A percentile compares a stretch with the other conserved stretches of the same genome.
Conservation (phyloP, 1,140 invertebrate genomes). For the Drosophila biarmipes region DNA sequence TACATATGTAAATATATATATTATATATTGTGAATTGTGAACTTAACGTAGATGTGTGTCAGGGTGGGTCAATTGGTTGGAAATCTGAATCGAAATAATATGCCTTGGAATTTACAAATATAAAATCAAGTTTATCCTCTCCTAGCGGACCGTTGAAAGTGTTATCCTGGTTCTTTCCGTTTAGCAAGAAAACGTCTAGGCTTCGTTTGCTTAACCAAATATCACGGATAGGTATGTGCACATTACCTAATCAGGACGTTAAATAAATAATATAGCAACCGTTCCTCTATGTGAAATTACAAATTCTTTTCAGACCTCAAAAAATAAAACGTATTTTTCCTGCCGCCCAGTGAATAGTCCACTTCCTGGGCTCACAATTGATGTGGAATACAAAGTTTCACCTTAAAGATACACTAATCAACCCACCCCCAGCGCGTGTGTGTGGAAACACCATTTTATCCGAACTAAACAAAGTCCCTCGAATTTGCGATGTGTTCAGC, state of each 20-base stretch:
- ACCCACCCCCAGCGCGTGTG: slow-evolving; percentile 11
- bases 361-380: slow-evolving; percentile 1
- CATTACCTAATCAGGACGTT: slow-evolving; percentile 1
- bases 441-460: not conserved
- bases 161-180: slow-evolving; percentile 7
- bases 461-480: not conserved
- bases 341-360: not conserved
- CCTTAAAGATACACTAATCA: not conserved
- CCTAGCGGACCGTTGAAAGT: not conserved
- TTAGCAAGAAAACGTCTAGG: slow-evolving; percentile 16
- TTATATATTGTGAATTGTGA: slow-evolving; percentile 23
- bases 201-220: slow-evolving; percentile 8
- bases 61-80: slow-evolving; percentile 23
- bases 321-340: not conserved
- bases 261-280: slow-evolving; percentile 4
- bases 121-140: slow-evolving; percentile 1
- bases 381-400: not conserved
- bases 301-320: not conserved
- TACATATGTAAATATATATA: not conserved
- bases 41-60: slow-evolving; percentile 23
- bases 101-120: slow-evolving; percentile 1
- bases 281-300: not conserved
- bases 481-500: slow-evolving; percentile 33
- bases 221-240: slow-evolving; percentile 7
- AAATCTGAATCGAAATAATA: slow-evolving; percentile 6